phyloP scores from a whole-genome alignment of 2,113 vertebrate species.

The Heterochromis multidens region DNA sequence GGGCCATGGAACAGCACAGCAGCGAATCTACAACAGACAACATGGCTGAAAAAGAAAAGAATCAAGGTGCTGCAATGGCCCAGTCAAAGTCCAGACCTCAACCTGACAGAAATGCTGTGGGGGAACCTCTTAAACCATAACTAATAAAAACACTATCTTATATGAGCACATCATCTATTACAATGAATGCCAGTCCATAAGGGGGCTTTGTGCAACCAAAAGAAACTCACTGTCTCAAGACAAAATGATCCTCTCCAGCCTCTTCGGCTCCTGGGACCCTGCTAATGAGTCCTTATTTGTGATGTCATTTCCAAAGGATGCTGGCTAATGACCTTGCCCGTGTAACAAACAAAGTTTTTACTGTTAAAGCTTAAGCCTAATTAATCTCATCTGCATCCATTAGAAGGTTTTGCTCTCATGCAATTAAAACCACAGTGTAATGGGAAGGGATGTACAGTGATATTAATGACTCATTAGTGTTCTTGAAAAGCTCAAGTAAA shows the following conservation, averaged over 20 bases:
- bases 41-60: background rate
- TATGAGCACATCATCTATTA: no score
- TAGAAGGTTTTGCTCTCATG: conserved; percentile 16
- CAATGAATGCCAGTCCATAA: background rate
- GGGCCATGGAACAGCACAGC: no score
- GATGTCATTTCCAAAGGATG: conserved; percentile 56
- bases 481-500: conserved; percentile 16
- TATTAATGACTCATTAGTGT: conserved; percentile 43
- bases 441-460: background rate
- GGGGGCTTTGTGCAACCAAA: conserved; percentile 1
- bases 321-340: conserved; percentile 55
- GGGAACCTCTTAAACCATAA: background rate
- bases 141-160: background rate
- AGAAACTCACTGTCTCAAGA: conserved; percentile 39
- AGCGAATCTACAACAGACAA: background rate
- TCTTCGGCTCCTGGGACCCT: conserved; percentile 39
- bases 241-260: conserved; percentile 22
- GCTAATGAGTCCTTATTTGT: conserved; percentile 58
- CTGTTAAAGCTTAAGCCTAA: conserved; percentile 58
- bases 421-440: conserved; percentile 36
- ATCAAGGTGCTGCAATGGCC: background rate
- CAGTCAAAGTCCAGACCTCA: background rate
- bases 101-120: background rate
- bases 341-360: conserved; percentile 62
- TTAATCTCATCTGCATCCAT: conserved; percentile 65